Evolutionary conservation across 2,888 invertebrate species (phyloP).

Genomic region (Aproaerema taeniolella): DNA sequence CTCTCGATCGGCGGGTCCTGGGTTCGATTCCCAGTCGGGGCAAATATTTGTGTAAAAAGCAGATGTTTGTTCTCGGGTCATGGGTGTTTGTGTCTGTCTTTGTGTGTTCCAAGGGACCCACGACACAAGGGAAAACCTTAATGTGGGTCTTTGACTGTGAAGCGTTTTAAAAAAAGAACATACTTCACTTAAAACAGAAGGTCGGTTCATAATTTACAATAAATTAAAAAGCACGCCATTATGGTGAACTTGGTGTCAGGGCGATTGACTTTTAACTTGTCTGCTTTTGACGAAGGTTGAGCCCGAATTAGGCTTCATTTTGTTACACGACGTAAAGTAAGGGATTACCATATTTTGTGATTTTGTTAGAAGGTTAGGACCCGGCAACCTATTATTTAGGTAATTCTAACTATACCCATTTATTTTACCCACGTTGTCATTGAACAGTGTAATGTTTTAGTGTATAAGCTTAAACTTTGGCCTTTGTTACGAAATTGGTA

Average conservation of each 20-base stretch:
- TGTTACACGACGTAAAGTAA: conserved; percentile 24
- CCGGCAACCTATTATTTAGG: background rate
- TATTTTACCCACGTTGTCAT: background rate
- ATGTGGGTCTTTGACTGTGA: no score
- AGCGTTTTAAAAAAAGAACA: no score
- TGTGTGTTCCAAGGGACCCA: no score
- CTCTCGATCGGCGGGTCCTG: no score
- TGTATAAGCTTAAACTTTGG: background rate
- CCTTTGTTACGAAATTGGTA: background rate
- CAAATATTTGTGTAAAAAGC: no score
- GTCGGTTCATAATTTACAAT: background rate
- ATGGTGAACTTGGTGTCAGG: conserved; percentile 10
- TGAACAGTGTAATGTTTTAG: background rate
- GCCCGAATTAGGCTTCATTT: conserved; percentile 28
- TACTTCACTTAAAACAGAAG: no score
- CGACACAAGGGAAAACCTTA: no score
- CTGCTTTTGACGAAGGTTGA: conserved; percentile 38
- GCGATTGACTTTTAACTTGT: conserved; percentile 35
- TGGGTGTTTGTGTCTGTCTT: no score
- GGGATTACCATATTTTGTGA: conserved; percentile 27
- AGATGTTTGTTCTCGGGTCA: no score
- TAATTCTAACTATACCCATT: background rate
- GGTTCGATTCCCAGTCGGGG: no score
- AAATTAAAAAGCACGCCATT: background rate
- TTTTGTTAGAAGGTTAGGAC: conserved; percentile 15